phyloP scores from a whole-genome alignment of 2,888 invertebrate genomes.

The Tupiocoris notatus region DNA sequence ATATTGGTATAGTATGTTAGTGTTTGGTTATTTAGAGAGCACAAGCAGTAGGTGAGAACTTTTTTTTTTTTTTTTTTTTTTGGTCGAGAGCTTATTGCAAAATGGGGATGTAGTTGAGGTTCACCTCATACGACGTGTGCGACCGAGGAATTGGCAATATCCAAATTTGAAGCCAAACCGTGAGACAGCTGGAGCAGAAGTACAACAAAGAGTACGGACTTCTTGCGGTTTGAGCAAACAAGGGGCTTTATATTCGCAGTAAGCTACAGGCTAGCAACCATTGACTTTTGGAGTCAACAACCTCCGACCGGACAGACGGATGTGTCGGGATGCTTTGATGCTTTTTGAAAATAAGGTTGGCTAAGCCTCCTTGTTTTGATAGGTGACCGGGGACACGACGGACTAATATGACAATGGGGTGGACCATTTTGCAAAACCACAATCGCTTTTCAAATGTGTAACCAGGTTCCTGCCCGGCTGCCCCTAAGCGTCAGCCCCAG shows the following conservation, averaged over 20 bases:
- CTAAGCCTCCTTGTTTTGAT: slow-evolving; percentile 16
- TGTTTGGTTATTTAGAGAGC: no score
- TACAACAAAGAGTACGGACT: neutral
- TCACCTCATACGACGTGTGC: no score
- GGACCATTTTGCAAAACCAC: neutral
- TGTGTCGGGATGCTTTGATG: neutral
- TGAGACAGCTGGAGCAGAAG: neutral
- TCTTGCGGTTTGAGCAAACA: neutral
- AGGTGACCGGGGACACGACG: slow-evolving; percentile 2
- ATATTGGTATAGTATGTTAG: no score
- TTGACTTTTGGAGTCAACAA: neutral
- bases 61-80: no score
- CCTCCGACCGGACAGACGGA: neutral
- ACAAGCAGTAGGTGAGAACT: no score
- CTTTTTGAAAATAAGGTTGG: neutral
- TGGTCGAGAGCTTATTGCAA: no score
- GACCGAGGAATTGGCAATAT: no score
- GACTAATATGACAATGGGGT: neutral
- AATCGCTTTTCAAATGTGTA: neutral
- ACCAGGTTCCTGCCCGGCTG: no score
- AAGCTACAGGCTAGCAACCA: neutral
- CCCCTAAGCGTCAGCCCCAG: no score
- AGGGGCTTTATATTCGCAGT: neutral
- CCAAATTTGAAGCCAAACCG: no score
- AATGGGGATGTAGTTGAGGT: no score